phyloP scores from a whole-genome alignment of 2,888 invertebrate species.

The Leucophenga montana region DNA sequence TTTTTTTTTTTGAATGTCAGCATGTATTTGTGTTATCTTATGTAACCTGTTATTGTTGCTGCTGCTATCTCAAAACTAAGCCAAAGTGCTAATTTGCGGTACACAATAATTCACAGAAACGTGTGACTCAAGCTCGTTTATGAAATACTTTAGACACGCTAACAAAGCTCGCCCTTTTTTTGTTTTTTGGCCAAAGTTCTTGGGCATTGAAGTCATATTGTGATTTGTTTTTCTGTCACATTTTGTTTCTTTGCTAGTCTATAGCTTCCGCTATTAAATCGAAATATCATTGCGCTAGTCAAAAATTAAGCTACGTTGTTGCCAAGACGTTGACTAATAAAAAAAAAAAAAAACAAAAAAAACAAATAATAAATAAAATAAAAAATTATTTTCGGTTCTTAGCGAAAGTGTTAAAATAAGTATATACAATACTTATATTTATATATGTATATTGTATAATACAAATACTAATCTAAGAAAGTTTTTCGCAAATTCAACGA shows the following conservation, averaged over 20 bases:
- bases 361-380: constrained; percentile 24
- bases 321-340: too few species aligned
- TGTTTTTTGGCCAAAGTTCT: constrained; percentile 50
- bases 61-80: constrained; percentile 21
- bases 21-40: constrained; percentile 26
- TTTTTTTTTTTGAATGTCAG: neutral
- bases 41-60: constrained; percentile 1
- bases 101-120: constrained; percentile 65
- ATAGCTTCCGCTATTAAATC: constrained; percentile 61
- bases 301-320: constrained; percentile 40
- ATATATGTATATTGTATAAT: neutral
- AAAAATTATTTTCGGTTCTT: constrained; percentile 16
- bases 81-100: constrained; percentile 60
- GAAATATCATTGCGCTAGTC: constrained; percentile 32
- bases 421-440: constrained; percentile 1
- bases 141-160: constrained; percentile 42
- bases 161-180: neutral
- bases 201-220: constrained; percentile 5
- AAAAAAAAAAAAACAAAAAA: neutral
- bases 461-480: neutral
- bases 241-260: constrained; percentile 46
- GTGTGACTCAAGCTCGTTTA: constrained; percentile 47
- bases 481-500: neutral
- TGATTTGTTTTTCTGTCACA: constrained; percentile 31
- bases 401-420: constrained; percentile 25